Conservation (phyloP, 2,888 invertebrate species). For the Philereme vetulata region DNA sequence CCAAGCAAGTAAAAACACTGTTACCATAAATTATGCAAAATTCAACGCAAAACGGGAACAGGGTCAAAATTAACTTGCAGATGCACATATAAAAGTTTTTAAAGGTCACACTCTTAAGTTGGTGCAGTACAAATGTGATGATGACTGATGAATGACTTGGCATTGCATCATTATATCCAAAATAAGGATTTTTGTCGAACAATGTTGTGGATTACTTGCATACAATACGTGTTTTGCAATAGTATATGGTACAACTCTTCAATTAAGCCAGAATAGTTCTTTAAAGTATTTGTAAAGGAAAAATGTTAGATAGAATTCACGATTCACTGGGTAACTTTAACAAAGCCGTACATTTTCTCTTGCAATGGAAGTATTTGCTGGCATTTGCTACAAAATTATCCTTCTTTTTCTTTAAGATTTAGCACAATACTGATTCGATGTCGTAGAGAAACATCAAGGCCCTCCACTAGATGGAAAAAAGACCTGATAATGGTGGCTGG, state of each 20-base stretch:
- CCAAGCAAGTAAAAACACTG: no score
- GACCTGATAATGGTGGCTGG: no score
- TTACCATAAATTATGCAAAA: no score
- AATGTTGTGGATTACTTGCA: slow-evolving; percentile 1
- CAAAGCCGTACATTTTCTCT: slow-evolving; percentile 7
- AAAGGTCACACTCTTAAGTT: background rate
- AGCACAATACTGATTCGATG: background rate
- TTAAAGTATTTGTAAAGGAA: background rate
- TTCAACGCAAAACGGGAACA: no score
- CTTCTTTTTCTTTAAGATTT: slow-evolving; percentile 17
- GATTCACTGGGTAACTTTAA: slow-evolving; percentile 4
- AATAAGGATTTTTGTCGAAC: background rate
- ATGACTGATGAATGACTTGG: background rate
- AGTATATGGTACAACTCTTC: background rate
- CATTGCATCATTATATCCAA: slow-evolving; percentile 1
- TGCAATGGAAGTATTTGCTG: slow-evolving; percentile 7
- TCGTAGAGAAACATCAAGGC: no score
- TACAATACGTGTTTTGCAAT: background rate
- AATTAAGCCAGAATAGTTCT: slow-evolving; percentile 5
- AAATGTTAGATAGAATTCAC: background rate
- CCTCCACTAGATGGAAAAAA: no score
- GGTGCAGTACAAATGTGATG: background rate
- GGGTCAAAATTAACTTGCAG: no score
- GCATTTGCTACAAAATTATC: background rate
- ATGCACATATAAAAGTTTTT: background rate